Conservation (phyloP, 1,140 invertebrate species). For the Trialeurodes vaporariorum region DNA sequence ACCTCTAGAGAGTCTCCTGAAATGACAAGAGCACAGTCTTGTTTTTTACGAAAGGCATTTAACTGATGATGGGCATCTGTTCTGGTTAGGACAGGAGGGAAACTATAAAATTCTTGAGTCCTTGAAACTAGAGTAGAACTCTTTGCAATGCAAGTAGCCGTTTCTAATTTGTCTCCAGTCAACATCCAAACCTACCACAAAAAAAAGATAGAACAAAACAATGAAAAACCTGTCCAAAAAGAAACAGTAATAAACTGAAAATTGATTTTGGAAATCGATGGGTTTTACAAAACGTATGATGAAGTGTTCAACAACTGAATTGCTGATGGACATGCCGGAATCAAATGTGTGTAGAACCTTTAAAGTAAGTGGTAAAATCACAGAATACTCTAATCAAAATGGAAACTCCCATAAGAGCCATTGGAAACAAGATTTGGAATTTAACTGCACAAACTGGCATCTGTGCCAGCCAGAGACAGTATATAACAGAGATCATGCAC, state of each 20-base stretch:
- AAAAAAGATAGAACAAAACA: constrained; percentile 13
- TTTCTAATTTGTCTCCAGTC: constrained; percentile 98
- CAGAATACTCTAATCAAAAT: too few species aligned
- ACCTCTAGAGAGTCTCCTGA: constrained; percentile 88
- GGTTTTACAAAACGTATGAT: too few species aligned
- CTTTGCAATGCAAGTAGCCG: constrained; percentile 96
- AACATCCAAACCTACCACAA: constrained; percentile 88
- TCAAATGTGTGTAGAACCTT: too few species aligned
- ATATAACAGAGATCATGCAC: too few species aligned
- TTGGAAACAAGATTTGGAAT: too few species aligned
- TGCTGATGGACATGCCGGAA: too few species aligned
- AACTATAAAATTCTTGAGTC: constrained; percentile 56
- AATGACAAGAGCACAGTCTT: constrained; percentile 80
- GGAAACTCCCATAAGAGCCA: too few species aligned
- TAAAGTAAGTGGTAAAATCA: too few species aligned
- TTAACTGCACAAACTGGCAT: too few species aligned
- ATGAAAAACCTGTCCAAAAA: not conserved
- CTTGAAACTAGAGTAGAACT: constrained; percentile 76
- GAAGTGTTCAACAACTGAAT: too few species aligned
- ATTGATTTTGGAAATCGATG: not conserved
- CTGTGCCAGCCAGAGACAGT: too few species aligned
- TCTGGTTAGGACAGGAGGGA: constrained; percentile 59
- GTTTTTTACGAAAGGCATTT: constrained; percentile 75
- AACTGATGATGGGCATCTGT: constrained; percentile 87
- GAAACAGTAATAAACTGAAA: constrained; percentile 9